These are phyloP conservation scores for Andrena flavipes DNA, from an alignment of 2,888 invertebrate genomes.

Conservation along the genomic window DNA sequence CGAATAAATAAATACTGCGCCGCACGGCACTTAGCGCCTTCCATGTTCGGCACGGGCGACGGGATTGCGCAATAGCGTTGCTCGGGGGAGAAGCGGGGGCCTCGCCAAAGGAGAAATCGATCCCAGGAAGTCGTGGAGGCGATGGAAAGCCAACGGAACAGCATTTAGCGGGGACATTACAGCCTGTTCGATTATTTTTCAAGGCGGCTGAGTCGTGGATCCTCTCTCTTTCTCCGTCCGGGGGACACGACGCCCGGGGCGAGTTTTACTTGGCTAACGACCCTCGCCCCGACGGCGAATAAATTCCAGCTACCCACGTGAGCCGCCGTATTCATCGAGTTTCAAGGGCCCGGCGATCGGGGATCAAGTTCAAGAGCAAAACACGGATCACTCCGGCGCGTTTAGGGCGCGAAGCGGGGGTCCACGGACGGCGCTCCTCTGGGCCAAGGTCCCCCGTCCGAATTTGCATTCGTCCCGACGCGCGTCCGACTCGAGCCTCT, in stretches of 20 bases:
- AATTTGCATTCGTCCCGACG: slow-evolving; percentile 56
- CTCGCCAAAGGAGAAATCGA: background rate
- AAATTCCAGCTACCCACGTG: slow-evolving; percentile 62
- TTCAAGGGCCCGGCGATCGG: slow-evolving; percentile 6
- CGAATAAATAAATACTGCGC: background rate
- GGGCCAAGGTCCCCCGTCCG: slow-evolving; percentile 63
- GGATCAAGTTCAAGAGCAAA: slow-evolving; percentile 72
- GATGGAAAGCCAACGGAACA: slow-evolving; percentile 32
- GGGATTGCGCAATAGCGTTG: slow-evolving; percentile 1
- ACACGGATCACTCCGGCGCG: slow-evolving; percentile 13
- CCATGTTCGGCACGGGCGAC: background rate
- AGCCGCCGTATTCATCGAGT: slow-evolving; percentile 50
- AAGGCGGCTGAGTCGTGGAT: slow-evolving; percentile 52
- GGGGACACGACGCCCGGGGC: slow-evolving; percentile 27
- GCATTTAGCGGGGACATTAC: slow-evolving; percentile 51
- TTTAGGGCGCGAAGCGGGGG: slow-evolving; percentile 23
- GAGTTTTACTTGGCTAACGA: slow-evolving; percentile 57
- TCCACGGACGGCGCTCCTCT: slow-evolving; percentile 51
- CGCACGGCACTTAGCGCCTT: background rate
- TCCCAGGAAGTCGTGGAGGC: slow-evolving; percentile 22
- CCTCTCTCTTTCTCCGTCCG: slow-evolving; percentile 2
- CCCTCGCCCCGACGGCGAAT: slow-evolving; percentile 35
- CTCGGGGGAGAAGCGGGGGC: background rate
- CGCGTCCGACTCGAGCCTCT: background rate
- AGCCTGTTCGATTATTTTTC: slow-evolving; percentile 52